phyloP scores from a whole-genome alignment of 2,888 invertebrate species.

The Ptilodon capucinus region DNA sequence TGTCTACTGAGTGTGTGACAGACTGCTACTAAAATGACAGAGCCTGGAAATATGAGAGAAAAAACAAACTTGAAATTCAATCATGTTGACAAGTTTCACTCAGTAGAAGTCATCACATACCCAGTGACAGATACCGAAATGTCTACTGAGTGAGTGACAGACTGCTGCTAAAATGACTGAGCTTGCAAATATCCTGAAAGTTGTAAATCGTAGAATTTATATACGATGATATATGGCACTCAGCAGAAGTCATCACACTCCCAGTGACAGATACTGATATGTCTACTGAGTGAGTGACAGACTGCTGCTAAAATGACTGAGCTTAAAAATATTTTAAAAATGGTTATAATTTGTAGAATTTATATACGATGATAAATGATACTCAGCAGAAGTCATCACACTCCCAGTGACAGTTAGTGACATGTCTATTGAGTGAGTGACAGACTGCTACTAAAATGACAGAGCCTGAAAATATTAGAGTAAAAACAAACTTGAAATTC shows the following conservation, averaged over 20 bases:
- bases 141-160: constrained; percentile 5
- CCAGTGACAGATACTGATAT: constrained; percentile 10
- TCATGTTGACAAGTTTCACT: constrained; percentile 3
- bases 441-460: not conserved
- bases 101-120: constrained; percentile 10
- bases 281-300: constrained; percentile 4
- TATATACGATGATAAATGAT: constrained; percentile 4
- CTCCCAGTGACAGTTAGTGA: constrained; percentile 31
- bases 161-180: not conserved
- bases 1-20: constrained; percentile 22
- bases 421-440: constrained; percentile 13
- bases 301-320: not conserved
- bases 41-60: not conserved
- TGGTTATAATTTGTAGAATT: not conserved
- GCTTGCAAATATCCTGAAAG: not conserved
- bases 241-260: constrained; percentile 3
- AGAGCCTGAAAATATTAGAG: not conserved
- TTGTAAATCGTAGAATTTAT: not conserved
- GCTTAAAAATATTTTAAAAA: not conserved
- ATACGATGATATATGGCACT: not conserved
- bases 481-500: no score
- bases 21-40: constrained; percentile 8
- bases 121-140: constrained; percentile 23
- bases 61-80: not conserved
- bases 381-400: constrained; percentile 16